Evolutionary conservation across 2,888 invertebrate genomes (phyloP).

Genomic region (Muschampia plurimacula): DNA sequence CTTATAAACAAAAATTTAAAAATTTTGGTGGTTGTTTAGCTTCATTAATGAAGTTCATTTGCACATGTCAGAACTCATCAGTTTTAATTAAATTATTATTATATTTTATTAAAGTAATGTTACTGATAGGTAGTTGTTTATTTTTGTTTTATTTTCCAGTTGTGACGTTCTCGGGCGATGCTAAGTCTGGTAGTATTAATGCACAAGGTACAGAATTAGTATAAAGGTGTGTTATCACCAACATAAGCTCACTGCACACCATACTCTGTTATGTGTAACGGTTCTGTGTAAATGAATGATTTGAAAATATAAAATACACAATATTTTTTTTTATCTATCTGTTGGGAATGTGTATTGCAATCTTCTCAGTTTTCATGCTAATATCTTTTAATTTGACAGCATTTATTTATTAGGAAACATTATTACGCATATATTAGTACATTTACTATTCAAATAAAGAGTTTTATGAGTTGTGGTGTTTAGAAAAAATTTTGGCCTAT

Average conservation of each 20-base stretch:
- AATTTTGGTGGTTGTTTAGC: background rate
- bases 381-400: too few species aligned
- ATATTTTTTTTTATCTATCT: too few species aligned
- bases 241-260: conserved; percentile 33
- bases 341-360: background rate
- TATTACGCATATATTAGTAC: too few species aligned
- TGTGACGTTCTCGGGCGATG: conserved; percentile 79
- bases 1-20: too few species aligned
- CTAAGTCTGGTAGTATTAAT: conserved; percentile 67
- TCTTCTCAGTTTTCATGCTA: too few species aligned
- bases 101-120: background rate
- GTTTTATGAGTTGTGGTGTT: too few species aligned
- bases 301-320: too few species aligned
- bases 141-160: conserved; percentile 70
- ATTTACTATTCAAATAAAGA: too few species aligned
- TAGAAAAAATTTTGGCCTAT: too few species aligned
- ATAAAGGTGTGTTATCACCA: conserved; percentile 46
- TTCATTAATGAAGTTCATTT: background rate
- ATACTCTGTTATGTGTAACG: conserved; percentile 7
- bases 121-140: conserved; percentile 19
- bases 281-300: too few species aligned
- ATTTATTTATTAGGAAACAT: too few species aligned
- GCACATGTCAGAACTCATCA: background rate
- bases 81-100: background rate
- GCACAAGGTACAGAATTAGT: conserved; percentile 62